Evolutionary conservation across 2,797 vertebrate genomes (phyloP), one percentile per base, ranked within the genome.

Genomic region (Chrosomus eos): DNA sequence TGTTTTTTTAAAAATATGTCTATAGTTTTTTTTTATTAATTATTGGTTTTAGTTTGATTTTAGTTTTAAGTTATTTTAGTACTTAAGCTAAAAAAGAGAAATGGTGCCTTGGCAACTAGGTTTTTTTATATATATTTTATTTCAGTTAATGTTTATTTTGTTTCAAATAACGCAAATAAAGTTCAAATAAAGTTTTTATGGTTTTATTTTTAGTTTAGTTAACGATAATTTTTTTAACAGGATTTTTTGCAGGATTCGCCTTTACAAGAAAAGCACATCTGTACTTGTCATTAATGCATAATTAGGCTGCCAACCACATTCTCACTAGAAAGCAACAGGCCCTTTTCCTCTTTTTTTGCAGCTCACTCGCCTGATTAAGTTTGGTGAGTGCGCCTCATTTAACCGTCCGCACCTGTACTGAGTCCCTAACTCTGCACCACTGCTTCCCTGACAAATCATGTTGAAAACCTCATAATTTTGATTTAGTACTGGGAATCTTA

Each of bases 311-410:
- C 60, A 67, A 48, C 19, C 28, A 33, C 11, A 36, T 55, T 81
- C n/a, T 38, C 28, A 1, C 16, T 55, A 67, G 31, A 80, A 70
- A 19, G 79, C 79, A 80, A 70, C 64, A 68, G 62, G 62, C 26
- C 8, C 11, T 40, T 53, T 40, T 81, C 38, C 51, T 68, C 48
- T 48, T 80, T 53, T 74, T 51, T 80, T 70, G 14, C 78, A 80
- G 78, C 62, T 53, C 62, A 80, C 45, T 80, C n/a, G 31, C 43
- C 78, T 51, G 78, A 67, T 80, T 80, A 68, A 80, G 78, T 67
- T 80, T 80, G 62, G 78, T 80, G 78, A 80, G 78, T 80, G 28
- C n/a, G 77, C 40, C 77, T 80, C 43, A 67, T 66, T 80, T 67
- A 66, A 28, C 67, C 36, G 5, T 36, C 67, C 36, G 5, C 67